Evolutionary conservation across 2,888 invertebrate genomes (phyloP), one percentile per base, ranked within the genome.

Genomic region (Noctua janthina): DNA sequence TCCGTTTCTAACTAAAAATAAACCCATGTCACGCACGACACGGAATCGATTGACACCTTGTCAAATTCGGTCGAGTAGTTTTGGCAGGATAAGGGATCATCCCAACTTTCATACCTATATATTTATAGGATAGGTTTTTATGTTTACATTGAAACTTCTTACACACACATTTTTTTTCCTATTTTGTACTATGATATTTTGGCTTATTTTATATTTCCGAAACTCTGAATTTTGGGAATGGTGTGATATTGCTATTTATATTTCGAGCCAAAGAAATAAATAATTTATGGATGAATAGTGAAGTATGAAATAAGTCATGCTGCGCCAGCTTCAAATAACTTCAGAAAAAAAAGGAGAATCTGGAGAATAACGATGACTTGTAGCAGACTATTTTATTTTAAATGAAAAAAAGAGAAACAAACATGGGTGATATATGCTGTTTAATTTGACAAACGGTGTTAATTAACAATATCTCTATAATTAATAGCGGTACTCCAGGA

Each of bases 1-100:
- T 84, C 74, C 4, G 46, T 39, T 62, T 74, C 59, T 78, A 73
- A 67, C 70, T 74, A 46, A 86, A 84, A 86, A 75, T 74, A 78
- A 15, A 76, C 86, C 74, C 68, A 39, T 67, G 17, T 83, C 67
- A 78, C 51, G 69, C 49, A 29, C 29, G 62, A 23, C 69, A 20
- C 56, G 39, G 49, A 74, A 84, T 86, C 79, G 79, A 86, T 84
- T 83, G 73, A 83, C 87, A 86, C 75, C 69, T 71, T 86, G 78
- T 86, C 84, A 83, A 56, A 69, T 79, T 69, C 79, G 67, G 54
- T 85, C 54, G 67, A 79, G 70, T 76, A 78, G 83, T 85, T 83
- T 74, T 79, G 56, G 66, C 49, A 11, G 69, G 75, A 86, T 56
- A 70, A 74, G 56, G 87, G 87, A 73, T 68, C 67, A 71, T 46